These are phyloP conservation scores for Poicephalus meyeri DNA, from an alignment of 2,113 vertebrate genomes.

Conservation along the genomic window DNA sequence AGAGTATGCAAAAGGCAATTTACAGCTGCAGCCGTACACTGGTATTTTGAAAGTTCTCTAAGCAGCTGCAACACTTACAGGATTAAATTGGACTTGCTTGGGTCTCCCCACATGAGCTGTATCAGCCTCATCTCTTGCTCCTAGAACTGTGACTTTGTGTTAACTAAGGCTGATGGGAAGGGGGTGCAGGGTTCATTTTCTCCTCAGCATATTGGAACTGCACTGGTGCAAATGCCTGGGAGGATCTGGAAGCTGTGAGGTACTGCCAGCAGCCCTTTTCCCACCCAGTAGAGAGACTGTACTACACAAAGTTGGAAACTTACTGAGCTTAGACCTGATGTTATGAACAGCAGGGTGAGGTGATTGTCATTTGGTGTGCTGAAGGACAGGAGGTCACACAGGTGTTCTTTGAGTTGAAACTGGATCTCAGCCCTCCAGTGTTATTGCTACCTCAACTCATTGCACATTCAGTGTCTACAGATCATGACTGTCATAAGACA, in stretches of 20 bases:
- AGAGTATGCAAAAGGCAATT: rapidly evolving
- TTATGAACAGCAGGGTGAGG: not conserved
- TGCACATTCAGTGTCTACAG: not conserved
- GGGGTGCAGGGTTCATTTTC: not conserved
- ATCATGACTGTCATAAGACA: not conserved
- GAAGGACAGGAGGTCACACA: not conserved
- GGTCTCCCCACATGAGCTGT: not conserved
- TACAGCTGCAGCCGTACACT: not conserved
- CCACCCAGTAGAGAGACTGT: not conserved
- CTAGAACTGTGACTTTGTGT: not conserved
- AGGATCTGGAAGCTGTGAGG: not conserved
- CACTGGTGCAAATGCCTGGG: not conserved
- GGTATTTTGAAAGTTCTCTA: not conserved
- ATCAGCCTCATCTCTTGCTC: not conserved
- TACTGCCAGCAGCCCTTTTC: not conserved
- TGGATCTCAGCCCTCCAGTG: not conserved
- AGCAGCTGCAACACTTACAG: not conserved
- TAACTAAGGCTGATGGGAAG: not conserved
- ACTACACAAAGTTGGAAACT: not conserved
- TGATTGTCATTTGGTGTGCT: not conserved
- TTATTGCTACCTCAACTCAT: not conserved
- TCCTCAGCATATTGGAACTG: not conserved
- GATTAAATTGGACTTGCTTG: not conserved
- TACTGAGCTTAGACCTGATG: not conserved
- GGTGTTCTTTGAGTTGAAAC: not conserved